A percentile compares a stretch with the other conserved stretches of the same genome.
These are phyloP conservation scores for Eupeodes corollae DNA, from an alignment of 1,140 invertebrate genomes.

Conservation along the genomic window DNA sequence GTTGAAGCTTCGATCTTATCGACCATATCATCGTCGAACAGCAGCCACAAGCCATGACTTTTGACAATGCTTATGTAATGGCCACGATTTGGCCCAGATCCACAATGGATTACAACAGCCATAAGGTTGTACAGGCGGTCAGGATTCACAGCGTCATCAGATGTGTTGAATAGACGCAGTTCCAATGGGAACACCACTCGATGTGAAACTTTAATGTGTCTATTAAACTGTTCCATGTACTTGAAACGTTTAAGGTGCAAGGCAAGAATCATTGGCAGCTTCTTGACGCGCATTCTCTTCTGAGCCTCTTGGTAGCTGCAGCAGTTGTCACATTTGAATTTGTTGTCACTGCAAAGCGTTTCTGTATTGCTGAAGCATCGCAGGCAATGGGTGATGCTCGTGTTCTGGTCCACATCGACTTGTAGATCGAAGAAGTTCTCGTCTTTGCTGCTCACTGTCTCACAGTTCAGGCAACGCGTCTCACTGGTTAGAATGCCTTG, in stretches of 20 bases:
- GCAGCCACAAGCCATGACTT: slow-evolving; percentile 96
- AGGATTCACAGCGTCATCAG: slow-evolving; percentile 94
- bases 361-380: slow-evolving; percentile 97
- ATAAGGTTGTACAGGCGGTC: slow-evolving; percentile 96
- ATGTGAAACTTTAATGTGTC: slow-evolving; percentile 98
- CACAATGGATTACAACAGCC: slow-evolving; percentile 98
- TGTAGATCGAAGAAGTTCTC: slow-evolving; percentile 99
- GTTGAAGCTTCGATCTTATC: slow-evolving; percentile 98
- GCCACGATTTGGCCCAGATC: slow-evolving; percentile 94
- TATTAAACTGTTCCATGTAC: slow-evolving; percentile 97
- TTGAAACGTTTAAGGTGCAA: slow-evolving; percentile 98
- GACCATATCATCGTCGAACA: slow-evolving; percentile 99
- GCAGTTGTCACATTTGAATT: slow-evolving; percentile 99
- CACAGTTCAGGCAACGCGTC: slow-evolving; percentile 97
- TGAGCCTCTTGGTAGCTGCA: slow-evolving; percentile 98
- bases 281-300: slow-evolving; percentile 96
- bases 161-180: slow-evolving; percentile 95
- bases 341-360: slow-evolving; percentile 98
- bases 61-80: slow-evolving; percentile 99
- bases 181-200: slow-evolving; percentile 97
- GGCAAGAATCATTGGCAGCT: slow-evolving; percentile 93
- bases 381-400: slow-evolving; percentile 96
- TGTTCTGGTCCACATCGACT: slow-evolving; percentile 99
- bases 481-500: slow-evolving; percentile 98
- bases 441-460: slow-evolving; percentile 98